Evolutionary conservation across 2,113 vertebrate genomes (phyloP).

Genomic region (Nycticebus coucang): DNA sequence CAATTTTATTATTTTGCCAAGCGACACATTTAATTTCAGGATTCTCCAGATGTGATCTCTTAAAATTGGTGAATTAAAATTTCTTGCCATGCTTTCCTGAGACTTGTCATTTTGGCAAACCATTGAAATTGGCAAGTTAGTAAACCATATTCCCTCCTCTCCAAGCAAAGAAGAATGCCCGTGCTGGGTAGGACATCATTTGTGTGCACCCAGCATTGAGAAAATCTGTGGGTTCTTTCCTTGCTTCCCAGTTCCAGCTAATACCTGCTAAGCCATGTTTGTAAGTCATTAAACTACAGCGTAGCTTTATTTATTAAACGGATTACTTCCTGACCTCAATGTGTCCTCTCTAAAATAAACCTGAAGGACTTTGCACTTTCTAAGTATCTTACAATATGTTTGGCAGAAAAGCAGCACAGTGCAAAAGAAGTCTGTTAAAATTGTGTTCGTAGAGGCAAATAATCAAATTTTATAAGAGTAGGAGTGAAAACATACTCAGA

Average conservation of each 20-base stretch:
- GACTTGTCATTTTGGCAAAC: constrained; percentile 26
- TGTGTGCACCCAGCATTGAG: too few species aligned
- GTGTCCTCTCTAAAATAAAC: constrained; percentile 46
- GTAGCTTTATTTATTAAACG: constrained; percentile 56
- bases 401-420: constrained; percentile 22
- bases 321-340: constrained; percentile 36
- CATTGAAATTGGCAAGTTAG: neutral
- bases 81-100: constrained; percentile 4
- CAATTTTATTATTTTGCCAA: constrained; percentile 54
- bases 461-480: neutral
- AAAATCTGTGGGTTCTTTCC: too few species aligned
- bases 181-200: neutral
- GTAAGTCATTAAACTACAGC: constrained; percentile 44
- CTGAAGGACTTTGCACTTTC: constrained; percentile 27
- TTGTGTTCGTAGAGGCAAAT: constrained; percentile 6
- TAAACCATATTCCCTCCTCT: neutral
- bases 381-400: constrained; percentile 29
- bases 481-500: neutral
- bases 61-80: constrained; percentile 27
- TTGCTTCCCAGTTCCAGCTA: neutral
- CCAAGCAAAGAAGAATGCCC: neutral
- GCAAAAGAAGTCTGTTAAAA: constrained; percentile 33
- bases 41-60: neutral
- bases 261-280: neutral
- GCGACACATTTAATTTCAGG: constrained; percentile 41